phyloP scores from a whole-genome alignment of 2,888 invertebrate species.

The Catocala fraxini region DNA sequence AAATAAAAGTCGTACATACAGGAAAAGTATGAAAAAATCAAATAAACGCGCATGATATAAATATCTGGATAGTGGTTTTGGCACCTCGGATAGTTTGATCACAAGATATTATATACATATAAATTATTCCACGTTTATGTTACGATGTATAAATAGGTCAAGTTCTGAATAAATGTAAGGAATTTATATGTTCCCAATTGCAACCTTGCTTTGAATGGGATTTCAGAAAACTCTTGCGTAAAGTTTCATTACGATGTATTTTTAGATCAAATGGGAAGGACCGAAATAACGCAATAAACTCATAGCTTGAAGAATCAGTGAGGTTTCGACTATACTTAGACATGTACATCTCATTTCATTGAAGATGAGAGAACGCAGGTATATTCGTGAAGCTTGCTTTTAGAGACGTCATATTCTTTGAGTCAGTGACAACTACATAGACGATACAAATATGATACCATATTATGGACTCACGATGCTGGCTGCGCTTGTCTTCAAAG shows the following conservation, averaged over 20 bases:
- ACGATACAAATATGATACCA: too few species aligned
- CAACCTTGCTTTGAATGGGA: conserved; percentile 38
- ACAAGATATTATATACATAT: conserved; percentile 20
- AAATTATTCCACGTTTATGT: conserved; percentile 25
- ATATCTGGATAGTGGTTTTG: conserved; percentile 42
- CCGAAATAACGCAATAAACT: neutral
- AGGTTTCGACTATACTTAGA: too few species aligned
- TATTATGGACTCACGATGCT: too few species aligned
- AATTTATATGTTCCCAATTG: conserved; percentile 20
- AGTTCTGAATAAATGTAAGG: conserved; percentile 42
- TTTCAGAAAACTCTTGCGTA: conserved; percentile 36
- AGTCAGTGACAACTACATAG: too few species aligned
- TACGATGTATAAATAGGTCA: conserved; percentile 38
- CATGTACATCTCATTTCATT: too few species aligned
- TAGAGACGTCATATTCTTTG: too few species aligned
- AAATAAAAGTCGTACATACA: conserved; percentile 17
- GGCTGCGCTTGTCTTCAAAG: too few species aligned
- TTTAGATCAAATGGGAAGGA: neutral
- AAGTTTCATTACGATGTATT: conserved; percentile 20
- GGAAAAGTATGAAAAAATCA: conserved; percentile 50
- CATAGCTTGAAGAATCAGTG: too few species aligned
- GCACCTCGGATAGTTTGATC: conserved; percentile 45
- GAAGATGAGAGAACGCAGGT: too few species aligned
- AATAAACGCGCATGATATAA: conserved; percentile 45
- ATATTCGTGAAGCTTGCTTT: too few species aligned